Base-by-base conservation (phyloP, 92 coral and sea anemone genomes). In the Actinostola sp. region DNA sequence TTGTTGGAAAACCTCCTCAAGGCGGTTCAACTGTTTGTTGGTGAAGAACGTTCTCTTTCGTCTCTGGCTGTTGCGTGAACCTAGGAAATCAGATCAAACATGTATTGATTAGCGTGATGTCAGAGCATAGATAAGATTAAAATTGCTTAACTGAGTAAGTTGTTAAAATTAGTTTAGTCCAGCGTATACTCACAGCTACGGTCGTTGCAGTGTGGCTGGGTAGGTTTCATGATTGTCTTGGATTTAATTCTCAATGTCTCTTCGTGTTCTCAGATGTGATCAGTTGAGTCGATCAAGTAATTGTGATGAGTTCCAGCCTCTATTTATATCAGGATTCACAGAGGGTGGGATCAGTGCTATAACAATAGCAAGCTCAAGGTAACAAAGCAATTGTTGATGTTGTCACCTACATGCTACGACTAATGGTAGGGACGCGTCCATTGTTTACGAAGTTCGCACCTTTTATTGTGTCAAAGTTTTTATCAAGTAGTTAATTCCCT, bases 21-120 rank as follows among this genome's bases (percentile, higher is more conserved):
- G 67, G 38, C 89, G 86, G 59, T 78, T 52, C 15, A 88, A 89
- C 52, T 88, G 89, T 17, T 78, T 74, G 75, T 74, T 70, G 35
- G 81, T 70, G 54, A 83, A 88, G 33, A 60, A 56, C 2, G 93
- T 88, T 64, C 93, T 71, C 52, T 59, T 76, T 6, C 93, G 74
- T 35, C 93, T 63, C 42, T 83, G 84, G 29, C 83, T 76, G 44
- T 49, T 29, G 61, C 54, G 56, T 13, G 60, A 60, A 64, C 16
- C 87, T 86, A 64, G 8, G 17, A 66, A 49, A 49, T 8, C 6
- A 8, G n/a, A 44, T 24, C 69, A 41, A 21, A 54, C 12, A 4
- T 21, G 23, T 3, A 19, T 54, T 24, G 14, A 11, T 21, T 19
- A 54, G 13, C 23, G 32, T 19, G 23, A 19, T 54, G 3, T 25